phyloP scores from a whole-genome alignment of 2,113 vertebrate species.

The Macaca mulatta region DNA sequence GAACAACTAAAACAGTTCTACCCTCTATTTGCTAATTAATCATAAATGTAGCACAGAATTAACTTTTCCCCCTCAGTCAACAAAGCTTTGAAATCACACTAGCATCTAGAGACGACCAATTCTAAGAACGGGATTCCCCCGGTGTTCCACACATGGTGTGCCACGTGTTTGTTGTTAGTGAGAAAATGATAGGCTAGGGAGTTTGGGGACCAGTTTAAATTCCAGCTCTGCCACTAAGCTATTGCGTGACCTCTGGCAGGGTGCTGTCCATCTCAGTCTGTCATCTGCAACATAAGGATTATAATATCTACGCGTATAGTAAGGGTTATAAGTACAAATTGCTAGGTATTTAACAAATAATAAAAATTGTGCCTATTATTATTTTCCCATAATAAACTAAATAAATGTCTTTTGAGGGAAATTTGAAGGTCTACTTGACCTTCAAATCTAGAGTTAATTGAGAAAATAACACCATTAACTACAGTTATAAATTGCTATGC shows the following conservation, averaged over 20 bases:
- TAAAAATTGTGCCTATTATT: not conserved
- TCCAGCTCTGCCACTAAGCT: not conserved
- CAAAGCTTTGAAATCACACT: not conserved
- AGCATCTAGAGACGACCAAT: not conserved
- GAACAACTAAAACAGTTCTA: not conserved
- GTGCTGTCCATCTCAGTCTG: not conserved
- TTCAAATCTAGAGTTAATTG: not conserved
- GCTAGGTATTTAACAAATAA: not conserved
- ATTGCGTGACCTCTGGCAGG: not conserved
- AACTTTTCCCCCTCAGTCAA: not conserved
- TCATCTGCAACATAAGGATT: not conserved
- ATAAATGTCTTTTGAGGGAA: not conserved
- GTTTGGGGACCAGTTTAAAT: not conserved
- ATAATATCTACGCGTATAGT: not conserved
- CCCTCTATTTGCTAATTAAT: not conserved
- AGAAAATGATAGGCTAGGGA: not conserved
- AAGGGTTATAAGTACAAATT: not conserved
- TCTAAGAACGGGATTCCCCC: not conserved
- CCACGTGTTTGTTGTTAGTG: no score
- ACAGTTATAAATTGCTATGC: not conserved
- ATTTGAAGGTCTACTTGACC: not conserved
- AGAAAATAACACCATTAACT: conserved; percentile 3
- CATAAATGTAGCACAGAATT: not conserved
- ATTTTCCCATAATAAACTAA: not conserved
- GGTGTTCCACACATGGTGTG: not conserved